Conservation (phyloP, 2,888 invertebrate genomes). For the Pandemis corylana region DNA sequence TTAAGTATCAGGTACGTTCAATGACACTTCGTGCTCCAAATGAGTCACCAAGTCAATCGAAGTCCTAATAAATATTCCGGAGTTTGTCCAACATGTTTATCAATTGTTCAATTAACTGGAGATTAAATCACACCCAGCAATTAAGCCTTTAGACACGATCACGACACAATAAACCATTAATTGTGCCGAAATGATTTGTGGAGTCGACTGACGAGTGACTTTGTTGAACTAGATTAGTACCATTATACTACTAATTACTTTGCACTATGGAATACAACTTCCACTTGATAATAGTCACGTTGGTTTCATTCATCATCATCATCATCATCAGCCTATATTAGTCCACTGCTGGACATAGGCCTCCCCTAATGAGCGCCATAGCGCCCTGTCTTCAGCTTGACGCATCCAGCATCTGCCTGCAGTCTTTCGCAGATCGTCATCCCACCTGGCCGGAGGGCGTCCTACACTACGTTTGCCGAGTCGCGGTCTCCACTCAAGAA, state of each 20-base stretch:
- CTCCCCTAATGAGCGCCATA: too few relatives aligned
- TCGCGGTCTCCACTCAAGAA: too few relatives aligned
- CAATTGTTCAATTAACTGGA: slow-evolving; percentile 33
- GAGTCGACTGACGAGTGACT: slow-evolving; percentile 45
- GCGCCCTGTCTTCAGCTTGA: too few relatives aligned
- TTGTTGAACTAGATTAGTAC: slow-evolving; percentile 24
- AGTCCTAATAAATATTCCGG: not conserved
- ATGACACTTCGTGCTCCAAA: not conserved
- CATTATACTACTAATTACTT: not conserved
- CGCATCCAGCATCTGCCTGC: too few relatives aligned
- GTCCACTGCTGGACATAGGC: too few relatives aligned
- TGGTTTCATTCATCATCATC: too few relatives aligned
- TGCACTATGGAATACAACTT: not conserved
- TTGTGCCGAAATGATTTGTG: slow-evolving; percentile 72
- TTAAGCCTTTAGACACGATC: slow-evolving; percentile 62
- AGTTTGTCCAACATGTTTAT: slow-evolving; percentile 13
- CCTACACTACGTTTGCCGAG: too few relatives aligned
- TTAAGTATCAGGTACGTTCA: not conserved
- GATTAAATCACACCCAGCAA: slow-evolving; percentile 58
- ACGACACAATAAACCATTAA: slow-evolving; percentile 71
- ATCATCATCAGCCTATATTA: too few relatives aligned
- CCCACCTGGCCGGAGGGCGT: too few relatives aligned
- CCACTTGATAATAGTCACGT: too few relatives aligned
- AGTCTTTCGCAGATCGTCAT: too few relatives aligned
- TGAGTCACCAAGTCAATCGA: slow-evolving; percentile 1